Evolutionary conservation across 2,113 vertebrate genomes (phyloP), one percentile per base, ranked within the genome.

Genomic region (Oreotrochilus melanogaster): DNA sequence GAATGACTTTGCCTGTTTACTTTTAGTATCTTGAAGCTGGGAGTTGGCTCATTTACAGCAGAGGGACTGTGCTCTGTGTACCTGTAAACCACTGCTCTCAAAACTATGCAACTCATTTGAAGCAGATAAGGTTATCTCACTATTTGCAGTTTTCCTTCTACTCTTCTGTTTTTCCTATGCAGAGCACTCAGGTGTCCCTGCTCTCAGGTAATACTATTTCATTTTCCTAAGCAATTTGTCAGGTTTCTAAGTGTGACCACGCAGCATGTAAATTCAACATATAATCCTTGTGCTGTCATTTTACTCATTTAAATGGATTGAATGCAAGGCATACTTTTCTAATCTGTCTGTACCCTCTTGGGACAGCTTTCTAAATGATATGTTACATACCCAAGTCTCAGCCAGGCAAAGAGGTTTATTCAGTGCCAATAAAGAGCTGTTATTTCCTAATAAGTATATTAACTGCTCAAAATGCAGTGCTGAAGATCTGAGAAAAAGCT

Each of bases 361-460:
- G 94, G 94, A 94, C 84, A 86, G 74, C 70, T 93, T 91, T 85
- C 88, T 70, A 93, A 95, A 92, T 91, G 96, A 93, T 95, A 95
- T 82, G 66, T 83, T 96, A 74, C 80, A 86, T 75, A 94, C 78
- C 92, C 61, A 9, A 89, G 72, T 82, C 86, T 87, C 82, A 82
- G 85, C 80, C 78, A 89, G 79, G 78, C 71, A 86, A 70, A 92
- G 66, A 91, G 80, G 64, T 83, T 95, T 73, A 54, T 94, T 92
- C 86, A 79, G 72, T 75, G 87, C 83, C 93, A 86, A 78, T 95
- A 80, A 94, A 95, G 86, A 92, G 33, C 64, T 94, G 86, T 96
- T 88, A 89, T 91, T 96, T 97, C 95, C 94, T 97, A 96, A 95
- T 96, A 97, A 95, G 88, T 91, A 89, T 95, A 95, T 89, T 91